Evolutionary conservation across 53 echinoderm and acorn worm species (phyloP), one percentile per base, ranked within the genome.

Genomic region (Mesocentrotus franciscanus): DNA sequence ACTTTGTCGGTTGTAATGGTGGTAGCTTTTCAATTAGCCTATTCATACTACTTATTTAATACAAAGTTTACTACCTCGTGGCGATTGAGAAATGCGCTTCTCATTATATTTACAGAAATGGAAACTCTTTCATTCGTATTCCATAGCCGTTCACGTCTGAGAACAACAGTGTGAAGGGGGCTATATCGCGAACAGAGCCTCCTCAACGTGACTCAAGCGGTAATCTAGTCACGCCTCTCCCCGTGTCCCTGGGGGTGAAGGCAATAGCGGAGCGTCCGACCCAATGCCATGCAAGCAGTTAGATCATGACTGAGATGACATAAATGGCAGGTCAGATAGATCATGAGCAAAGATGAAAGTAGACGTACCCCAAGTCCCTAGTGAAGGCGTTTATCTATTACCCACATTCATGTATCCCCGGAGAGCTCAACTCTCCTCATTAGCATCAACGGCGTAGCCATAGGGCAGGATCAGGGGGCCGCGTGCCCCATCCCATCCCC

Each of bases 151-250:
- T 79, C 81, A 8, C 18, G 1, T 20, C 10, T 32, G 30, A 30
- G 30, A 30, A 9, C 76, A 33, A 30, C 76, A 55, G 56, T 85
- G 57, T 55, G 57, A 85, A 55, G 55, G 49, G 29, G 24, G 30
- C 29, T 60, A 12, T 68, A 33, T 61, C 60, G 15, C 60, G 26
- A 56, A 24, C 27, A 55, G 39, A 12, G 49, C 42, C 29, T 49
- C 29, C 34, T 56, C n/a, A 29, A 92, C 92, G 92, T 92, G 92
- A 92, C 92, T 92, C 56, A 35, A 92, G 64, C 76, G 76, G 92
- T 56, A 92, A 92, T 92, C 92, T 49, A 22, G 92, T 92, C 92
- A 92, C 92, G 92, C 71, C 71, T 72, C 26, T 11, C 49, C 55
- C 71, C n/a, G 92, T 22, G 14, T 75, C 92, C 92, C 76, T 64